phyloP scores from a whole-genome alignment of 1,140 invertebrate species.

The Drosophila bocki region DNA sequence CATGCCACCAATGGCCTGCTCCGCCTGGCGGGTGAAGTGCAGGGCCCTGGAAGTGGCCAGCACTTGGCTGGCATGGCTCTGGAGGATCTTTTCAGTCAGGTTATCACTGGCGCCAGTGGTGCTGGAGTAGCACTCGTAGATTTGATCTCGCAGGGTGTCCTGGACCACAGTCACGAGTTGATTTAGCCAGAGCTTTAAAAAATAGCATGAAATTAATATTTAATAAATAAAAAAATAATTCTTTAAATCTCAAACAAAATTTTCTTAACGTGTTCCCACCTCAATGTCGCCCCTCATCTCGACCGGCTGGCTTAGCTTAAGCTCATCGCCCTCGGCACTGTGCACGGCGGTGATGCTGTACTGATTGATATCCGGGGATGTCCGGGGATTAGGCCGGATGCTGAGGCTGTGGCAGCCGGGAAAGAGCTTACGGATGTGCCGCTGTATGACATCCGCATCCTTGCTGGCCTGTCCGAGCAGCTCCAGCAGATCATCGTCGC shows the following conservation, averaged over 20 bases:
- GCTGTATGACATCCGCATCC: slow-evolving; percentile 92
- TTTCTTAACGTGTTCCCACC: slow-evolving; percentile 84
- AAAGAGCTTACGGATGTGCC: slow-evolving; percentile 97
- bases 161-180: slow-evolving; percentile 93
- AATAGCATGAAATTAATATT: background rate
- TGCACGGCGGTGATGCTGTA: slow-evolving; percentile 90
- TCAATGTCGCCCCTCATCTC: slow-evolving; percentile 93
- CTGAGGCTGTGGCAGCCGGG: slow-evolving; percentile 93
- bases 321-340: slow-evolving; percentile 93
- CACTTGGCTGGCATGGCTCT: slow-evolving; percentile 94
- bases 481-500: slow-evolving; percentile 98
- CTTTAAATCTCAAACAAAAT: background rate
- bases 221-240: background rate
- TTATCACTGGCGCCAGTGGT: slow-evolving; percentile 70
- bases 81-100: slow-evolving; percentile 88
- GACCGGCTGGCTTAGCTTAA: slow-evolving; percentile 91
- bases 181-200: slow-evolving; percentile 90
- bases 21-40: slow-evolving; percentile 92
- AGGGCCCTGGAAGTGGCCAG: slow-evolving; percentile 90
- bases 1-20: slow-evolving; percentile 91
- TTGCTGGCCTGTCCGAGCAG: slow-evolving; percentile 95
- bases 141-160: slow-evolving; percentile 89
- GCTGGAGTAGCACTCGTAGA: slow-evolving; percentile 89
- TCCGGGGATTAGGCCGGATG: slow-evolving; percentile 85
- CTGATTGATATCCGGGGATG: slow-evolving; percentile 28